Conservation (phyloP, 2,888 invertebrate species). For the Drosophila bunnanda region DNA sequence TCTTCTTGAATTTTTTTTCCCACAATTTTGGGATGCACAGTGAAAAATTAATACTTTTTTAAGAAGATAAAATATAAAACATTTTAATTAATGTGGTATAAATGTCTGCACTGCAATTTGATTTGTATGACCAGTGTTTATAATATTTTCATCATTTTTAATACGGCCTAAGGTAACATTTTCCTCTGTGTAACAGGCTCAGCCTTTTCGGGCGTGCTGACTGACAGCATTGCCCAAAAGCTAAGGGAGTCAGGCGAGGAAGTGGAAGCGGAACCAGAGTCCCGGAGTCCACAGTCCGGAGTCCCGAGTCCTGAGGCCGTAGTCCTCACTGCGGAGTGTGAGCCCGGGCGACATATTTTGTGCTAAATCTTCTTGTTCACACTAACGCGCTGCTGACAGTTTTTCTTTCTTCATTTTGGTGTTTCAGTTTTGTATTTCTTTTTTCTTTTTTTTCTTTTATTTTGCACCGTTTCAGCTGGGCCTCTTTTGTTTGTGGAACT, state of each 20-base stretch:
- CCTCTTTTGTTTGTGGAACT: constrained; percentile 39
- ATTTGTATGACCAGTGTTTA: no score
- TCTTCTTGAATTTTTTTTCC: constrained; percentile 28
- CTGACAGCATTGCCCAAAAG: constrained; percentile 41
- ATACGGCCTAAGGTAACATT: accelerated
- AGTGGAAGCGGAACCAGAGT: constrained; percentile 19
- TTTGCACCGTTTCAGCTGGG: constrained; percentile 18
- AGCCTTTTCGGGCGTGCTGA: constrained; percentile 29
- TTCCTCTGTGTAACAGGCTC: constrained; percentile 5
- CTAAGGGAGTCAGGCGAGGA: constrained; percentile 14
- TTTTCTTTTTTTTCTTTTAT: background rate
- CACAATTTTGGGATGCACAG: constrained; percentile 10
- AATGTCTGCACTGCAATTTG: no score
- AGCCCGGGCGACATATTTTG: constrained; percentile 63
- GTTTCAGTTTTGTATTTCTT: constrained; percentile 45
- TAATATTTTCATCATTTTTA: background rate
- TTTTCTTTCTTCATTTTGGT: constrained; percentile 61
- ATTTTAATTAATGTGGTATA: background rate
- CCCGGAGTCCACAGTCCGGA: constrained; percentile 14
- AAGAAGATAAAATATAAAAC: no score
- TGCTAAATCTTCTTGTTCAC: constrained; percentile 77
- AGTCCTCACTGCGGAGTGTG: constrained; percentile 14
- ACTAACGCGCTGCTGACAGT: constrained; percentile 75
- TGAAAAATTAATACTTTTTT: background rate
- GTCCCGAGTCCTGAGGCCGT: constrained; percentile 19